Percentiles rank a stretch among this genome's conserved stretches.
These are phyloP conservation scores for Bombus sibiricus DNA, from an alignment of 1,140 invertebrate species.

Conservation along the genomic window DNA sequence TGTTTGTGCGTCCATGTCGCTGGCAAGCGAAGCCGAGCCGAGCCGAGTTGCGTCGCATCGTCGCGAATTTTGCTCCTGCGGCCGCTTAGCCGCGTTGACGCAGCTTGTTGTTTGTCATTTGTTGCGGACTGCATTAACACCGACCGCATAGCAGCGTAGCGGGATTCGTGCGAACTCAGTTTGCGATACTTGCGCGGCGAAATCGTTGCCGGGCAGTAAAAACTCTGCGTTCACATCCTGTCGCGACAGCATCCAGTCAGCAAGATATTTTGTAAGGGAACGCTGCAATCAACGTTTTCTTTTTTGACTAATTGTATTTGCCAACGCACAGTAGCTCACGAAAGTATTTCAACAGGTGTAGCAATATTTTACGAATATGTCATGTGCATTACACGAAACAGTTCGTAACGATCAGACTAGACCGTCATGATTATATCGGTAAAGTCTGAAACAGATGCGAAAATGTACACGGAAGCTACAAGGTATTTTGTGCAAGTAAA, in stretches of 20 bases:
- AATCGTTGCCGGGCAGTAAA: too few relatives aligned
- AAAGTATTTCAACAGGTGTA: too few relatives aligned
- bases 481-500: too few relatives aligned
- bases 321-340: too few relatives aligned
- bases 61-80: conserved; percentile 38
- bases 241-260: neutral
- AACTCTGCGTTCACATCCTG: neutral
- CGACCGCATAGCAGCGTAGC: conserved; percentile 23
- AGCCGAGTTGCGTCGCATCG: neutral
- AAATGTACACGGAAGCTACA: too few relatives aligned
- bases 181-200: neutral
- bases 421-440: too few relatives aligned
- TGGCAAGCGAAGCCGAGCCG: neutral
- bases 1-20: neutral
- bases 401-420: too few relatives aligned
- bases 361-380: too few relatives aligned
- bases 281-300: too few relatives aligned
- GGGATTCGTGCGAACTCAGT: neutral
- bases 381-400: too few relatives aligned
- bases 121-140: conserved; percentile 67
- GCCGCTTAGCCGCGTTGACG: conserved; percentile 57
- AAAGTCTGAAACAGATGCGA: too few relatives aligned
- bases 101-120: conserved; percentile 71
- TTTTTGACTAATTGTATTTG: too few relatives aligned
- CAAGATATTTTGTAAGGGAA: neutral